Conservation (phyloP, 2,888 invertebrate genomes). For the Dugesia japonica region DNA sequence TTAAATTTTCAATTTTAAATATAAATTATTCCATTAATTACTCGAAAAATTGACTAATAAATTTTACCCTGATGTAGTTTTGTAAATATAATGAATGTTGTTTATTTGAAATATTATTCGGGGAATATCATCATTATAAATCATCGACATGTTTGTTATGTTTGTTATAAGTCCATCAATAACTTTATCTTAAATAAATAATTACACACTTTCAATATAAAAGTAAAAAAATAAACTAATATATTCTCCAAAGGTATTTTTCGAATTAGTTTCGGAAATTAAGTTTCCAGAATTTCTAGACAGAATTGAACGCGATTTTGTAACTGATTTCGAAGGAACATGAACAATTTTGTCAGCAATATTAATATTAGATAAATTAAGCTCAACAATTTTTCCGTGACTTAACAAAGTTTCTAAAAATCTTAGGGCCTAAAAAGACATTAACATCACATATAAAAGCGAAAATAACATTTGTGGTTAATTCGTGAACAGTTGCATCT, state of each 20-base stretch:
- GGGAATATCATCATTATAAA: conserved; percentile 22
- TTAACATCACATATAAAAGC: neutral
- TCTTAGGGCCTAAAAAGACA: neutral
- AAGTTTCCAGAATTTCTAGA: neutral
- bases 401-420: neutral
- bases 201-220: neutral
- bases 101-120: conserved; percentile 31
- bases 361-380: neutral
- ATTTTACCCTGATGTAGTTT: conserved; percentile 15
- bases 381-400: neutral
- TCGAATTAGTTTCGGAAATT: neutral
- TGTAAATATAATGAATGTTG: conserved; percentile 28
- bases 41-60: no score
- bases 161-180: neutral
- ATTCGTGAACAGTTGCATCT: conserved; percentile 31
- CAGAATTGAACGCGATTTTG: neutral
- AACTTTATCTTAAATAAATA: neutral
- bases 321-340: neutral
- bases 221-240: neutral
- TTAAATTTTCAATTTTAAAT: no score
- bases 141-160: neutral
- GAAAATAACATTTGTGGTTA: conserved; percentile 27
- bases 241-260: conserved; percentile 5
- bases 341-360: neutral
- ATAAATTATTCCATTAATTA: no score